phyloP scores from a whole-genome alignment of 1,140 invertebrate genomes.

The Phymastichus coffea region DNA sequence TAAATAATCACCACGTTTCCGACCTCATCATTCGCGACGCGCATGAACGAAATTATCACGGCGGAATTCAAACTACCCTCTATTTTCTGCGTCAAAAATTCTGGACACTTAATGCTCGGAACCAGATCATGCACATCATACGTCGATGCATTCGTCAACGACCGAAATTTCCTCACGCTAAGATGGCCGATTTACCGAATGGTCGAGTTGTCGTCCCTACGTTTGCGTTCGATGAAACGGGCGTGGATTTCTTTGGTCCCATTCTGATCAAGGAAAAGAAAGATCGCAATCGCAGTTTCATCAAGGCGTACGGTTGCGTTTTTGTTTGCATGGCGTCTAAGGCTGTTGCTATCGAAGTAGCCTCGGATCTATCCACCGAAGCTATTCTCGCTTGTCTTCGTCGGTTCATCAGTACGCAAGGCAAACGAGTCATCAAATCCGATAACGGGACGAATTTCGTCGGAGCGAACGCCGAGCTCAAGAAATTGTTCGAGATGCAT shows the following conservation, averaged over 20 bases:
- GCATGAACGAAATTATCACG: slow-evolving; percentile 41
- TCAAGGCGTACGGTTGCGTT: slow-evolving; percentile 17
- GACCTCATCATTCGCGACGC: slow-evolving; percentile 29
- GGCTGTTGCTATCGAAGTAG: slow-evolving; percentile 40
- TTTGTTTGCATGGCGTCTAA: slow-evolving; percentile 23
- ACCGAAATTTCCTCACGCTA: slow-evolving; percentile 16
- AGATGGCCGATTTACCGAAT: slow-evolving; percentile 34
- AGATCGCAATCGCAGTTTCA: slow-evolving; percentile 1
- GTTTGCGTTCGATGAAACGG: slow-evolving; percentile 33
- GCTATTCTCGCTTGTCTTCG: slow-evolving; percentile 33
- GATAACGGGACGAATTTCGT: slow-evolving; percentile 37
- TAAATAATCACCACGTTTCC: slow-evolving; percentile 24
- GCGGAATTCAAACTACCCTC: slow-evolving; percentile 33
- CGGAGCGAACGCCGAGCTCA: slow-evolving; percentile 11
- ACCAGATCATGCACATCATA: slow-evolving; percentile 17
- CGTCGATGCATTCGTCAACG: slow-evolving; percentile 10
- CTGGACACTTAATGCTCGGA: slow-evolving; percentile 29
- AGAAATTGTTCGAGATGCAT: background rate
- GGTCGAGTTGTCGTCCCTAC: background rate
- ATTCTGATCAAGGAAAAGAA: slow-evolving; percentile 36
- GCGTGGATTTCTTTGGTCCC: slow-evolving; percentile 43
- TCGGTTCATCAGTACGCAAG: slow-evolving; percentile 32
- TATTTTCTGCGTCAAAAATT: slow-evolving; percentile 22
- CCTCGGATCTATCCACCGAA: slow-evolving; percentile 33
- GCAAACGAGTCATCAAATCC: slow-evolving; percentile 28